These are phyloP conservation scores for Stenoptilia bipunctidactyla DNA, from an alignment of 2,888 invertebrate genomes.

Conservation along the genomic window DNA sequence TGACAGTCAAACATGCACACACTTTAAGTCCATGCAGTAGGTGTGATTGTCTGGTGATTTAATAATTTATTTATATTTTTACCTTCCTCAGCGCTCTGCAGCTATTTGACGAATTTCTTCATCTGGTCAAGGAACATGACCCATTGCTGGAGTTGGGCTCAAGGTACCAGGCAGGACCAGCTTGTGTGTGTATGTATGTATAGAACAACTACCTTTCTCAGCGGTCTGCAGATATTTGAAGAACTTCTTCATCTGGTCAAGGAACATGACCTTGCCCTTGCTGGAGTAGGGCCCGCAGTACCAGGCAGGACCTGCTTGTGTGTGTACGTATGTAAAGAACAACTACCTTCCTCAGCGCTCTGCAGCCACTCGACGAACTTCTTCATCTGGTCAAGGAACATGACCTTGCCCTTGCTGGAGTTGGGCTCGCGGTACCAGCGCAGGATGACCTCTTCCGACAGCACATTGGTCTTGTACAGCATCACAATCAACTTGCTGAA, in stretches of 20 bases:
- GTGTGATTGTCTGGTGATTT: no score
- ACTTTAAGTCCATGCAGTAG: no score
- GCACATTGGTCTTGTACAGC: constrained; percentile 95
- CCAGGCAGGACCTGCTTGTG: constrained; percentile 97
- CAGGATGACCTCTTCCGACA: constrained; percentile 94
- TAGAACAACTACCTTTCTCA: constrained; percentile 85
- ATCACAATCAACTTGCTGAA: constrained; percentile 97
- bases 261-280: constrained; percentile 97
- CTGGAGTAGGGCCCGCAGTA: constrained; percentile 91
- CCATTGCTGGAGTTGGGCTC: constrained; percentile 91
- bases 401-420: constrained; percentile 93
- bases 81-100: constrained; percentile 95
- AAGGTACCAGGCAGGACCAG: constrained; percentile 96
- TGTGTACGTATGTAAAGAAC: no score
- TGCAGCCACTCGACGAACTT: constrained; percentile 98
- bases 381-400: constrained; percentile 98
- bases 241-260: constrained; percentile 98
- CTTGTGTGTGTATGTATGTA: no score
- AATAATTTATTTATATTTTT: no score
- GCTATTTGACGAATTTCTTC: constrained; percentile 97
- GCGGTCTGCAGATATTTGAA: constrained; percentile 98
- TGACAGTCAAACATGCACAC: no score
- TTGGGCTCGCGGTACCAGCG: constrained; percentile 97
- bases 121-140: constrained; percentile 98
- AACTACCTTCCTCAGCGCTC: constrained; percentile 90